Base-by-base conservation (phyloP, 2,888 invertebrate species). In the Lymantria dispar region DNA sequence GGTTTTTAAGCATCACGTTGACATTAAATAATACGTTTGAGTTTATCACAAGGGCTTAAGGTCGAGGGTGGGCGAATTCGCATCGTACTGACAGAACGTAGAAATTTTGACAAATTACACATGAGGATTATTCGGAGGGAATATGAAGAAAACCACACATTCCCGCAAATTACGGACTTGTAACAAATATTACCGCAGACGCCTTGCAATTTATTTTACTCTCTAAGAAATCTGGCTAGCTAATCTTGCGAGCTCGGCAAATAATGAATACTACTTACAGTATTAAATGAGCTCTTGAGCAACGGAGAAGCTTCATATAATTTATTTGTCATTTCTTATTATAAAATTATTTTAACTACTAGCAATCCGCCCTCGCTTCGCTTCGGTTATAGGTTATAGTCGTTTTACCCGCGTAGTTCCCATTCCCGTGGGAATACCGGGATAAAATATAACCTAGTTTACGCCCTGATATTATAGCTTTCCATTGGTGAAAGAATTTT, bases 31-130 rank as follows among this genome's bases (percentile, higher is more conserved):
- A 76, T 70, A 67, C 66, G 72, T 72, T 47, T 59, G 72, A 76
- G 77, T 78, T 74, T 76, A 79, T 78, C 77, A 79, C 71, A 70
- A 62, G 53, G 67, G 72, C 75, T 77, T 75, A 76, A 57, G 64
- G 67, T 62, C 5, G 43, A 58, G 56, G 63, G 59, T 60, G 66
- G 57, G 47, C 50, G 66, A 58, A 54, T 47, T 60, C 60, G 52
- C 50, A 53, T 61, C 60, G 59, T 65, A 67, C 67, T 68, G 73
- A 60, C 69, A 69, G 72, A 73, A 78, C 64, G 80, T 73, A 77
- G 78, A 80, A 82, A 83, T 79, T 83, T 83, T 85, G 85, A 86
- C 81, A 85, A 86, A 86, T 86, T 75, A 76, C 74, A 67, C 64
- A 70, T 64, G 69, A 74, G 83, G 80, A 83, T 84, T 84, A 82